These are phyloP conservation scores for Galleria mellonella DNA, from an alignment of 1,140 invertebrate species.

Conservation along the genomic window DNA sequence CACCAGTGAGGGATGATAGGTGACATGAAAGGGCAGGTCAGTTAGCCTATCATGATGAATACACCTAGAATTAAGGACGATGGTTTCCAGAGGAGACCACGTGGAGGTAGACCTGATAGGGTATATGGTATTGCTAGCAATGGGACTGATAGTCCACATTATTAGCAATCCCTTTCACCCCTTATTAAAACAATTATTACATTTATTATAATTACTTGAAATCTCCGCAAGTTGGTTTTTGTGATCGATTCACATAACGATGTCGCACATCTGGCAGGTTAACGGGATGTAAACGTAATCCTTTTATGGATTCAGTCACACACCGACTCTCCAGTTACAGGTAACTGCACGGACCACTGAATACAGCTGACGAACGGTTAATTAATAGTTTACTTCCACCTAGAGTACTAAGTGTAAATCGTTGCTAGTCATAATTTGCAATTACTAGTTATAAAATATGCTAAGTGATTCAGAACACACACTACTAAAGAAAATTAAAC, in stretches of 20 bases:
- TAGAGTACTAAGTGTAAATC: neutral
- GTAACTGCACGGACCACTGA: constrained; percentile 29
- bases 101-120: no score
- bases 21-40: no score
- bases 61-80: no score
- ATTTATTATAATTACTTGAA: no score
- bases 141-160: no score
- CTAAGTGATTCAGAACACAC: constrained; percentile 15
- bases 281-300: constrained; percentile 56
- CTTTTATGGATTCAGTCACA: constrained; percentile 49
- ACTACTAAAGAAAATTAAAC: constrained; percentile 20
- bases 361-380: constrained; percentile 10
- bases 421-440: constrained; percentile 2
- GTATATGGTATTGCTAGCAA: no score
- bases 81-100: no score
- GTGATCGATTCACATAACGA: constrained; percentile 32
- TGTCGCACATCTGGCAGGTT: constrained; percentile 22
- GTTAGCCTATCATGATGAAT: no score
- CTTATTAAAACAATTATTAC: no score
- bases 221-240: no score
- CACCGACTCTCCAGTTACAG: constrained; percentile 13
- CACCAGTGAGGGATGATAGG: no score
- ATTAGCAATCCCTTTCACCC: no score
- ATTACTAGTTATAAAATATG: constrained; percentile 9
- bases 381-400: constrained; percentile 6